Evolutionary conservation across 1,140 invertebrate species (phyloP), one percentile per base, ranked within the genome.

Genomic region (Nephotettix cincticeps): DNA sequence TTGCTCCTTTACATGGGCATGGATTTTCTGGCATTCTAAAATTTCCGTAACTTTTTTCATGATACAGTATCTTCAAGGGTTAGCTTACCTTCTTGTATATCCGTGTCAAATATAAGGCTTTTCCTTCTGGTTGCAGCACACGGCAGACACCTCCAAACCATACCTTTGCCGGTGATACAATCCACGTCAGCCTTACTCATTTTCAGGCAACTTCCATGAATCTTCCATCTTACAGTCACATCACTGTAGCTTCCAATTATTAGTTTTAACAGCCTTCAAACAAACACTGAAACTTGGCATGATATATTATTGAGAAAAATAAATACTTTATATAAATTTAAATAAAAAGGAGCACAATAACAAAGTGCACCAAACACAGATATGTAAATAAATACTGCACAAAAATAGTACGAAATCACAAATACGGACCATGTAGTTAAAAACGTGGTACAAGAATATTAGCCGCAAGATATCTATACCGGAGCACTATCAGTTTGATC

Each of bases 401-500:
- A n/a, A n/a, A n/a, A n/a, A n/a, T n/a, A n/a, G n/a, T 80, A 64
- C 80, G 82, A 70, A 81, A 83, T 69, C 80, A 83, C 63, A 80
- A 79, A 73, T 78, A 79, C 30, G 58, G 84, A 87, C 75, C 84
- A 87, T 70, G 87, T 83, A 73, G 80, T 83, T 68, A 88, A 88
- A 77, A 80, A 83, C 56, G 80, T 82, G 67, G 83, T 80, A 72
- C 78, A 78, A 72, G 78, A 81, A 58, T 84, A 84, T 67, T 79
- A 81, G 58, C 80, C 82, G 70, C 81, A 83, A 69, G 80, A 83
- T 66, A 80, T 79, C 72, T 78, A 79, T 30, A 77, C 81, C 71
- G 82, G 78, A 71, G 74, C 77, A 63, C 65, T 71, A 58, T 79
- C 79, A 74, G 72, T 76, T 3, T 79, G 79, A 77, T 78, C 80